Evolutionary conservation across 1,140 invertebrate genomes (phyloP), one percentile per base, ranked within the genome.

Genomic region (Leucophenga varia): DNA sequence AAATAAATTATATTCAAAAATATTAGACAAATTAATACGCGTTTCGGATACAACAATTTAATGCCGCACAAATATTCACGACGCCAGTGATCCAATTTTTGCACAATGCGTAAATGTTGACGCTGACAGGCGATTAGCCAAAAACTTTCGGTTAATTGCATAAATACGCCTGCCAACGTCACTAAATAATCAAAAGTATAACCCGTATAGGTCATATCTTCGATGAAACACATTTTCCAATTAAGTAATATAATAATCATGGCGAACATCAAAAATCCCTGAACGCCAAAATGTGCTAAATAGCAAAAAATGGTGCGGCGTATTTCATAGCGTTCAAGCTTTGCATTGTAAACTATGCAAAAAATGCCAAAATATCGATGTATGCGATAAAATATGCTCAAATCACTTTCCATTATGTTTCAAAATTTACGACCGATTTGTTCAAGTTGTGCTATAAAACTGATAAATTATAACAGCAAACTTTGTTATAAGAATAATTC

Each of bases 321-420:
- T 14, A 69, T 9, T 0, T 39, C 39, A 36, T 41, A 60, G 1
- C 36, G 48, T 2, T 58, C 35, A 6, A 18, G 46, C 0, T 13
- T 38, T n/a, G 22, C 8, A 46, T 54, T 60, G 19, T 55, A 69
- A 7, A 65, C 34, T 14, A 68, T 69, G 40, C 64, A 59, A 13
- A 69, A 58, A 3, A 68, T 58, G 21, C 64, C 64, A 47, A 69
- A 9, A 21, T 49, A 69, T 0, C 64, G 60, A 18, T 61, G 60
- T 2, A 69, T 57, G 6, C 52, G 46, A 38, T 68, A 68, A 8
- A 47, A 68, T 2, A 47, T 19, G 35, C 50, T 51, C 0, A 64
- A 45, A 16, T 56, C 57, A 34, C 57, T 20, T n/a, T n/a, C n/a
- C n/a, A n/a, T n/a, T n/a, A n/a, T n/a, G n/a, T n/a, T n/a, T n/a